Conservation (phyloP, 2,888 invertebrate species). For the Rhagonycha fulva region DNA sequence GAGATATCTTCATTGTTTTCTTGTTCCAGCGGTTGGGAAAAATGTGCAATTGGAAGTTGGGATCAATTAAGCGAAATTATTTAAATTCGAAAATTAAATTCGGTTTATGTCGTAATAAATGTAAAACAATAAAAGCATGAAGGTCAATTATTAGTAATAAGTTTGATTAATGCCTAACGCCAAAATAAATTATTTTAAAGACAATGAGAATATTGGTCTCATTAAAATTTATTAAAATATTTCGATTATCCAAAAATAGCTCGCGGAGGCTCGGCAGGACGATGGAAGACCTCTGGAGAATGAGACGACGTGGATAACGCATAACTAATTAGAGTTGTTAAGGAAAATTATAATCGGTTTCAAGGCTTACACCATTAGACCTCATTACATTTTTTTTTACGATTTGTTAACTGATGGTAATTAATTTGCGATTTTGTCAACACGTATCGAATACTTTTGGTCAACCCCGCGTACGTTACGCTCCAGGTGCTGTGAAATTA, state of each 20-base stretch:
- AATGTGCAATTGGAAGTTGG: too few species aligned
- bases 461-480: neutral
- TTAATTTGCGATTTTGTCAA: neutral
- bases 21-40: neutral
- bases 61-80: neutral
- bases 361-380: neutral
- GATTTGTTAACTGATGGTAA: neutral
- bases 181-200: neutral
- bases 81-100: neutral
- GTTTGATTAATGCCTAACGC: neutral
- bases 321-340: neutral
- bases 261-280: neutral
- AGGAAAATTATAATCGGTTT: neutral
- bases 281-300: neutral
- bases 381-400: neutral
- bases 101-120: neutral
- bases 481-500: neutral
- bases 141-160: neutral
- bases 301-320: too few species aligned
- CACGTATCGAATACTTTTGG: neutral
- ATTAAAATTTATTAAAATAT: neutral
- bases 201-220: neutral
- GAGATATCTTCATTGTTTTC: neutral
- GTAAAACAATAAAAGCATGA: neutral
- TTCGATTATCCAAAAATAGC: neutral